phyloP scores from a whole-genome alignment of 1,140 invertebrate species.

The Drosophila lacertosa region DNA sequence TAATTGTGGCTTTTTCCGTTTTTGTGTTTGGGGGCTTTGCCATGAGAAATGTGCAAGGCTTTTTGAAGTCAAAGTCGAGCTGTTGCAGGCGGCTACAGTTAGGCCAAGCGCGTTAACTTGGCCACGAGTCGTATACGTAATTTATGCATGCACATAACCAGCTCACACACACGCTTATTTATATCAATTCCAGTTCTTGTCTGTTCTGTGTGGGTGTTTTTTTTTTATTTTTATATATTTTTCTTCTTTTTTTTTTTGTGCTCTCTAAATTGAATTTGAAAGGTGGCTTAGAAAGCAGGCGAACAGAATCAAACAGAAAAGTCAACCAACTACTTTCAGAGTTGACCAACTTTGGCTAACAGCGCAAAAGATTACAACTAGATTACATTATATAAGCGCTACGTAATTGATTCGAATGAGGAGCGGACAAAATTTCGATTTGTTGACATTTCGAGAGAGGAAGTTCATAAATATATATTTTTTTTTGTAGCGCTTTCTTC shows the following conservation, averaged over 20 bases:
- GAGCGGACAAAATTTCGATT: neutral
- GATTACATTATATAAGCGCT: constrained; percentile 53
- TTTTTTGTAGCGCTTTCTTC: constrained; percentile 43
- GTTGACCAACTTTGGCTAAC: constrained; percentile 70
- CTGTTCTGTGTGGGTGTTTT: constrained; percentile 43
- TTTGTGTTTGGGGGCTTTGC: constrained; percentile 18
- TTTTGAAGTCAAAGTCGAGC: constrained; percentile 44
- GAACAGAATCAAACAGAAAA: constrained; percentile 64
- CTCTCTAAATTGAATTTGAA: constrained; percentile 74
- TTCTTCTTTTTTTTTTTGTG: constrained; percentile 43
- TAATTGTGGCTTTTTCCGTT: neutral
- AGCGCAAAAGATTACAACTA: constrained; percentile 47
- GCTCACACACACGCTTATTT: constrained; percentile 48
- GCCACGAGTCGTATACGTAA: constrained; percentile 72
- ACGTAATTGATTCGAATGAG: constrained; percentile 39
- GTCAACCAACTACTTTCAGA: constrained; percentile 75
- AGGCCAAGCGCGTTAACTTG: constrained; percentile 20
- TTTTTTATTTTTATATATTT: constrained; percentile 19
- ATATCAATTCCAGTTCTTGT: constrained; percentile 68
- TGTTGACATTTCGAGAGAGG: constrained; percentile 41
- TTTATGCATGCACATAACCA: constrained; percentile 75
- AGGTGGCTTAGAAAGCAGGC: constrained; percentile 55
- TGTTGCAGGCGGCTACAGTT: constrained; percentile 6
- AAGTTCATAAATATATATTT: constrained; percentile 55
- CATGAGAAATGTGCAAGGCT: constrained; percentile 66